A percentile compares a stretch with the other conserved stretches of the same genome.
Conservation (phyloP, 2,888 invertebrate species). For the Idaea aversata region DNA sequence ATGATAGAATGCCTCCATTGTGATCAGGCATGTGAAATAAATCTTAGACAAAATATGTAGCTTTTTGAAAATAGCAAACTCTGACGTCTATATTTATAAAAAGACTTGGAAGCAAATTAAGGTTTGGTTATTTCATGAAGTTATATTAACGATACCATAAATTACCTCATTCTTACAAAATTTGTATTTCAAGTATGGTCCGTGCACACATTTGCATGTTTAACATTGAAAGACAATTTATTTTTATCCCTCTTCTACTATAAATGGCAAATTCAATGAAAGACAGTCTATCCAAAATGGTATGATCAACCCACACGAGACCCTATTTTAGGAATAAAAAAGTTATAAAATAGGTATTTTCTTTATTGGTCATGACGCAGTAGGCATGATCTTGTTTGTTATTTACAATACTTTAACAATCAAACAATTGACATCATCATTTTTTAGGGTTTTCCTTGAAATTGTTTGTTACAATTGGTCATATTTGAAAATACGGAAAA, state of each 20-base stretch:
- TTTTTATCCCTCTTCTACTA: neutral
- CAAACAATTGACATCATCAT: neutral
- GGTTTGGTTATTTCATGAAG: neutral
- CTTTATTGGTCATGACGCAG: neutral
- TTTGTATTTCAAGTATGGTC: neutral
- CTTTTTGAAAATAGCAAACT: neutral
- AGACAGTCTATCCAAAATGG: neutral
- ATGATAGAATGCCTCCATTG: neutral
- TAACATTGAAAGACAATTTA: neutral
- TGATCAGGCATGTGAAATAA: neutral
- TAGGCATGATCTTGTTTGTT: neutral
- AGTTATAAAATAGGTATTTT: neutral
- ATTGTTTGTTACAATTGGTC: conserved; percentile 1
- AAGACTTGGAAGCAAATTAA: too few relatives aligned
- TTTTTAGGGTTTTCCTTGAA: conserved; percentile 1
- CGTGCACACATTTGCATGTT: neutral
- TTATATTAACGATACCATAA: neutral
- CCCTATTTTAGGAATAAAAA: neutral
- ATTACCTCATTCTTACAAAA: neutral
- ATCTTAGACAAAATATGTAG: neutral
- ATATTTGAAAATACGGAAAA: neutral
- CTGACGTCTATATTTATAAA: neutral
- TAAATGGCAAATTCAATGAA: neutral
- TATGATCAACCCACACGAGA: neutral
- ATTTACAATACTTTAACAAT: neutral